phyloP scores from a whole-genome alignment of 1,140 invertebrate genomes.

The Hyphantria cunea region DNA sequence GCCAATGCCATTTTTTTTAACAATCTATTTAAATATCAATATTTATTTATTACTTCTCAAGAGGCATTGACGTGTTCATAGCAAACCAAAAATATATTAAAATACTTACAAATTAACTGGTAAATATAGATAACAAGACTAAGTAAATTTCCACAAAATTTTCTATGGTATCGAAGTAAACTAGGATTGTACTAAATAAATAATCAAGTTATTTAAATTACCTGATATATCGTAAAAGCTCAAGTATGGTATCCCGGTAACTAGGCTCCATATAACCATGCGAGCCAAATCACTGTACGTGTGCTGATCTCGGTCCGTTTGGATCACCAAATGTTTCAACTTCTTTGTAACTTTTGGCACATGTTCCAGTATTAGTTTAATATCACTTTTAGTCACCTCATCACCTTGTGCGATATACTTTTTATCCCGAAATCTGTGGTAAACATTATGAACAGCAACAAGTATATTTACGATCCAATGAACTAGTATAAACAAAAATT shows the following conservation, averaged over 20 bases:
- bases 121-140: too few species aligned
- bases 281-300: conserved; percentile 76
- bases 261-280: conserved; percentile 85
- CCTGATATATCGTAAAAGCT: conserved; percentile 88
- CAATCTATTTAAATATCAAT: too few species aligned
- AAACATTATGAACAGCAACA: conserved; percentile 75
- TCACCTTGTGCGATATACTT: conserved; percentile 39
- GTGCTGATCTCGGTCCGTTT: conserved; percentile 60
- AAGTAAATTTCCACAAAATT: too few species aligned
- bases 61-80: too few species aligned
- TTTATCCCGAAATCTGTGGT: conserved; percentile 56
- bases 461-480: conserved; percentile 70
- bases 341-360: conserved; percentile 60
- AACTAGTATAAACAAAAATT: conserved; percentile 61
- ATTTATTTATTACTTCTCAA: too few species aligned
- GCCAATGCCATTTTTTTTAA: too few species aligned
- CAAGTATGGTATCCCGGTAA: conserved; percentile 84
- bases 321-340: conserved; percentile 71
- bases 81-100: too few species aligned
- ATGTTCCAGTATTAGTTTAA: conserved; percentile 54
- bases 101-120: too few species aligned
- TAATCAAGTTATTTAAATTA: conserved; percentile 67
- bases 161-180: too few species aligned
- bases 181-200: too few species aligned
- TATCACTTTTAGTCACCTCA: conserved; percentile 56